These are phyloP conservation scores for Sesamia inferens DNA, from an alignment of 2,888 invertebrate genomes.

Conservation along the genomic window DNA sequence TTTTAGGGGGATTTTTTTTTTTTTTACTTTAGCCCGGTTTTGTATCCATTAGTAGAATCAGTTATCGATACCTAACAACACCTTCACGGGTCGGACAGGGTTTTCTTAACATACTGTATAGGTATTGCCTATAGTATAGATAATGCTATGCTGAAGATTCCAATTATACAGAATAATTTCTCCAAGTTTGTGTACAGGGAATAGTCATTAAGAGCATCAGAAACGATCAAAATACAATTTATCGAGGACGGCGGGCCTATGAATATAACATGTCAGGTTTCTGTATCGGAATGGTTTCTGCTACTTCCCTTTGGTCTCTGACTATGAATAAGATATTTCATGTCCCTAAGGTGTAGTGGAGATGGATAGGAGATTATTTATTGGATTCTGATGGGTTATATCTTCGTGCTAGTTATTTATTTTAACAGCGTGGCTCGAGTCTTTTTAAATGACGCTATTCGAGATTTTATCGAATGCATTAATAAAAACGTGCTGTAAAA, in stretches of 20 bases:
- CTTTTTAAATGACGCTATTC: too few species aligned
- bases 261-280: slow-evolving; percentile 43
- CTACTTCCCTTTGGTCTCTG: slow-evolving; percentile 2
- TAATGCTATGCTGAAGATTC: slow-evolving; percentile 3
- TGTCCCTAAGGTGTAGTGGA: neutral
- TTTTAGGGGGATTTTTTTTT: too few species aligned
- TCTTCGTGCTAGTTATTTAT: neutral
- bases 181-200: slow-evolving; percentile 4
- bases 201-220: slow-evolving; percentile 44
- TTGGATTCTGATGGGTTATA: neutral
- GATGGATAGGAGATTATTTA: slow-evolving; percentile 3
- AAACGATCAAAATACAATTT: slow-evolving; percentile 40
- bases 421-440: neutral
- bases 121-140: neutral
- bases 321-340: slow-evolving; percentile 49
- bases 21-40: too few species aligned
- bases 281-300: slow-evolving; percentile 9
- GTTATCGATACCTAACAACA: too few species aligned
- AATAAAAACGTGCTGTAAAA: too few species aligned
- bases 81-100: too few species aligned
- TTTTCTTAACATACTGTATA: too few species aligned
- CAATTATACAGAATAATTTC: slow-evolving; percentile 19
- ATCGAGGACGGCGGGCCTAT: slow-evolving; percentile 20
- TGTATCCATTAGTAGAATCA: too few species aligned
- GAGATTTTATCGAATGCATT: too few species aligned